A percentile compares a stretch with the other conserved stretches of the same genome.
Conservation (phyloP, 1,140 invertebrate species). For the Drosophila nebulosa region DNA sequence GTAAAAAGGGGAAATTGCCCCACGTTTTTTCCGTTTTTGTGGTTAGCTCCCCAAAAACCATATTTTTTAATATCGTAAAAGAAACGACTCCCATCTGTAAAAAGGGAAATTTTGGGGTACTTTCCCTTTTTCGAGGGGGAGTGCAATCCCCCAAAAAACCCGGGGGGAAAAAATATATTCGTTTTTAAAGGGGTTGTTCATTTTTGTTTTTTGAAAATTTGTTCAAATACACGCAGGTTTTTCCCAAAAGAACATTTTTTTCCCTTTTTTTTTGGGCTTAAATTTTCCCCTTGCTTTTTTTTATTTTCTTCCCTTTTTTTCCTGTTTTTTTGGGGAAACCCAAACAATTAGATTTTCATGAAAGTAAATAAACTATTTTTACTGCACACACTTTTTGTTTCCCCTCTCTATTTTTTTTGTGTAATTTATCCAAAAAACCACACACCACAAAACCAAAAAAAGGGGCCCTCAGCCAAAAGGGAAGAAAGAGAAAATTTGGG, state of each 20-base stretch:
- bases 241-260: constrained; percentile 8
- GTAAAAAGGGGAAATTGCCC: constrained; percentile 44
- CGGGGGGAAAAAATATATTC: constrained; percentile 33
- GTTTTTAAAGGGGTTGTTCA: constrained; percentile 2
- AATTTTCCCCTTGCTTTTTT: constrained; percentile 15
- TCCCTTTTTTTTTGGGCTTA: constrained; percentile 9
- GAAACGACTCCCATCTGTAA: neutral
- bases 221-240: constrained; percentile 16
- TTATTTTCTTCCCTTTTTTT: neutral
- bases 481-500: constrained; percentile 29
- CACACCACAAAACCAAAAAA: neutral
- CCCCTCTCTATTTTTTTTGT: constrained; percentile 31
- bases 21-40: constrained; percentile 9
- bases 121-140: constrained; percentile 9
- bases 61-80: constrained; percentile 59
- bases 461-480: constrained; percentile 18
- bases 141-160: neutral
- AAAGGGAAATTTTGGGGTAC: neutral
- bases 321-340: constrained; percentile 35
- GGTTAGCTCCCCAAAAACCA: constrained; percentile 16
- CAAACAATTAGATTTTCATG: constrained; percentile 59
- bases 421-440: constrained; percentile 55
- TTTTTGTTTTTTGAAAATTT: constrained; percentile 76
- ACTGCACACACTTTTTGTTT: constrained; percentile 36
- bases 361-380: constrained; percentile 67